Base-by-base conservation (phyloP, 2,113 vertebrate species). In the Polypterus bichir region DNA sequence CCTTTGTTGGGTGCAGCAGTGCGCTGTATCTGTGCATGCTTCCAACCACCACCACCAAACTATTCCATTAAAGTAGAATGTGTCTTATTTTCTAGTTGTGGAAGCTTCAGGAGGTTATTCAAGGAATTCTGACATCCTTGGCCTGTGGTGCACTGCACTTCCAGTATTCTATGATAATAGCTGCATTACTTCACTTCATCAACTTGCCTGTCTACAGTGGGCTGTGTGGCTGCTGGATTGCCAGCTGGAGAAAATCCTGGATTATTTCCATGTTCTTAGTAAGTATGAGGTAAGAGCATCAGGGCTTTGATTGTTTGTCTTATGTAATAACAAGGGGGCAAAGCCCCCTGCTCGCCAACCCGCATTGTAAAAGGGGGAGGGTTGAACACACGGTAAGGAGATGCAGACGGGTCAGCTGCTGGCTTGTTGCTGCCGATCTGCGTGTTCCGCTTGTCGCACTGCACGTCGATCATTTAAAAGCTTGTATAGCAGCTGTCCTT, bases 131-230 rank as follows among this genome's bases (percentile, higher is more conserved):
- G 73, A 80, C 4, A 57, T 48, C 9, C 47, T 4, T 55, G 47
- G 49, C 6, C 64, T 83, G 62, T 87, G 84, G 84, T 72, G 49
- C 68, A 57, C 49, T 4, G 67, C 62, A 63, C 61, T 83, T 6
- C 69, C 66, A 66, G 70, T 68, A 48, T 65, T 66, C 5, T 60
- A 11, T 64, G 66, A 65, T 61, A 61, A 66, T 53, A 53, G 54
- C 53, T 59, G 74, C 45, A 47, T 61, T 46, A 48, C 64, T 6
- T 68, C 48, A 48, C 46, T 79, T 3, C 60, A 73, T 10, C 47
- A 68, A 55, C 74, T 88, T 7, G 64, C 83, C 49, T 77, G 76
- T 70, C 48, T 86, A 47, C 83, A 83, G 70, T 86, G 84, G 84
- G 74, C 75, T 46, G 44, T 81, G 52, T 88, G 81, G 78, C 72